These are phyloP conservation scores for Xylota segnis DNA, from an alignment of 2,888 invertebrate genomes.

Conservation along the genomic window DNA sequence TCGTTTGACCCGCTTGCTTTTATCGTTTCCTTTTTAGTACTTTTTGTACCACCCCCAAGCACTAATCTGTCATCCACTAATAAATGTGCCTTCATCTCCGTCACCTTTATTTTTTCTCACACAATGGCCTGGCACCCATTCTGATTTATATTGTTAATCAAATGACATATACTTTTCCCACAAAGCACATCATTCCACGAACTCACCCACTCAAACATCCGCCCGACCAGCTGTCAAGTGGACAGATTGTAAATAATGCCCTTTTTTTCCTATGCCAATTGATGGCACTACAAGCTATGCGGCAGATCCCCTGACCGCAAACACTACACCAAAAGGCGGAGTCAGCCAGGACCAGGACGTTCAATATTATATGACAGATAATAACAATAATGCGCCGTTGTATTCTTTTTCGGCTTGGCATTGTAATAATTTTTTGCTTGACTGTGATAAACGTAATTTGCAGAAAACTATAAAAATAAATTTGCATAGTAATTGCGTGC, in stretches of 20 bases:
- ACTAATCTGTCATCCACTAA: not conserved
- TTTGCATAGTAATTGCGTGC: constrained; percentile 31
- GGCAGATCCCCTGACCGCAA: constrained; percentile 24
- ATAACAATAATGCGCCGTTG: constrained; percentile 37
- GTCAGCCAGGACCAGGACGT: not conserved
- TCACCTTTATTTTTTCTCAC: constrained; percentile 13
- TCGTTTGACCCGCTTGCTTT: too few relatives aligned
- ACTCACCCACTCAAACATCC: not conserved
- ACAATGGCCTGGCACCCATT: not conserved
- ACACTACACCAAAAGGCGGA: constrained; percentile 1
- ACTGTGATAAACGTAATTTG: constrained; percentile 30
- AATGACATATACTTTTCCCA: not conserved
- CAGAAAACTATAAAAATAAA: constrained; percentile 47
- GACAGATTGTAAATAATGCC: constrained; percentile 30
- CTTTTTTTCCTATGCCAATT: constrained; percentile 23
- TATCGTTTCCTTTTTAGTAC: not conserved
- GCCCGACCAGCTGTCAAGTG: constrained; percentile 19
- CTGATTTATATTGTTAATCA: constrained; percentile 29
- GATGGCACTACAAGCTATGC: constrained; percentile 11
- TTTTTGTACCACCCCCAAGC: not conserved
- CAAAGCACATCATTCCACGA: constrained; percentile 13
- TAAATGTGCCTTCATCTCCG: constrained; percentile 12
- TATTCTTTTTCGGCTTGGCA: constrained; percentile 11
- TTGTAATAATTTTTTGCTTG: constrained; percentile 28
- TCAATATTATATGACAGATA: constrained; percentile 41